Base-by-base conservation (phyloP, 2,113 vertebrate genomes). In the Alligator mississippiensis region DNA sequence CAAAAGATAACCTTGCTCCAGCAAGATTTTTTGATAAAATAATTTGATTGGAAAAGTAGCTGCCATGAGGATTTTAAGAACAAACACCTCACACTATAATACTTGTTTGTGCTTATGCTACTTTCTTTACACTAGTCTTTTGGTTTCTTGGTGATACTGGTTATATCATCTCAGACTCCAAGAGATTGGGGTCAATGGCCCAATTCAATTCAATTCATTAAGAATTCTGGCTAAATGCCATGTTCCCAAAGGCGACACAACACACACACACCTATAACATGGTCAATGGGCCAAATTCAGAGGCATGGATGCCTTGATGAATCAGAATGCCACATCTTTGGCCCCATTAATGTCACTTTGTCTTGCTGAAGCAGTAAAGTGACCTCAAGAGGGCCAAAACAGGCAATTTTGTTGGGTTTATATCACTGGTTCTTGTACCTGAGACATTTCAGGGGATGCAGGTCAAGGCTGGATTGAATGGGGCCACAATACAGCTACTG, bases 11-110 rank as follows among this genome's bases (percentile, higher is more conserved):
- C 58, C 34, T 68, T 54, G 3, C 30, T 34, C 9, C 19, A 72
- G 68, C 3, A 27, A 55, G 4, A 28, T 92, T 79, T 85, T 85
- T 81, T 81, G 1, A 66, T 21, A 75, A 88, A 55, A 75, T 22
- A 38, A 60, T 18, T 5, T 68, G 66, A 84, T 61, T 76, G 21
- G 78, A 72, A 88, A 91, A 89, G n/a, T 28, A 91, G n/a, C 16
- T 74, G 8, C 30, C 4, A 47, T 17, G n/a, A 70, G 16, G 22
- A 92, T 25, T 86, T 92, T 82, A 75, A 30, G 87, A 90, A 87
- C 72, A 93, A 0, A 2, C 7, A 63, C 84, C 80, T 90, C 30
- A 58, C 80, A 60, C 70, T 88, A n/a, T 47, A 79, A 80, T 14
- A 15, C 18, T 82, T 74, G 76, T 47, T 10, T 92, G 58, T 57